These are phyloP conservation scores for Melanaphis sacchari DNA, from an alignment of 1,140 invertebrate genomes.

Conservation along the genomic window DNA sequence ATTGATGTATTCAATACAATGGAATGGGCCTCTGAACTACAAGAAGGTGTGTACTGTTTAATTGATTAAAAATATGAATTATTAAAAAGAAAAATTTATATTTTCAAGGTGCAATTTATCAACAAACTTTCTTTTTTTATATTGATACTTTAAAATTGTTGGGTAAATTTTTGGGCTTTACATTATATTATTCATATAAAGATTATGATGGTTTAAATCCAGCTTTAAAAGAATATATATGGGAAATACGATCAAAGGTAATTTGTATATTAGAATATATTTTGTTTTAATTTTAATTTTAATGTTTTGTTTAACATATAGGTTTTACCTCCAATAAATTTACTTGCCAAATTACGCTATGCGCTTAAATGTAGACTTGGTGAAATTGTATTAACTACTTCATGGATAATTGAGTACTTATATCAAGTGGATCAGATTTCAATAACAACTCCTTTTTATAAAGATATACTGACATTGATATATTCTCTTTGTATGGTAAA, in stretches of 20 bases:
- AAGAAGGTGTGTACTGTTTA: slow-evolving; percentile 16
- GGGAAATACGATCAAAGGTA: slow-evolving; percentile 50
- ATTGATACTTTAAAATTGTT: slow-evolving; percentile 37
- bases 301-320: neutral
- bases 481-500: slow-evolving; percentile 24
- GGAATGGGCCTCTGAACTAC: slow-evolving; percentile 52
- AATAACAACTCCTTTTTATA: slow-evolving; percentile 43
- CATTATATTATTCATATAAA: slow-evolving; percentile 28
- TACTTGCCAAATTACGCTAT: slow-evolving; percentile 21
- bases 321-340: slow-evolving; percentile 43
- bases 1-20: slow-evolving; percentile 45
- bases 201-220: slow-evolving; percentile 44
- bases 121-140: slow-evolving; percentile 42
- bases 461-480: slow-evolving; percentile 24
- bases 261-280: neutral
- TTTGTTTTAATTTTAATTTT: neutral
- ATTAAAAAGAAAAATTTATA: neutral
- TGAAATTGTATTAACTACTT: slow-evolving; percentile 33
- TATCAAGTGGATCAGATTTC: slow-evolving; percentile 51
- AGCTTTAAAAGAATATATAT: slow-evolving; percentile 31
- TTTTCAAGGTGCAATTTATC: slow-evolving; percentile 28
- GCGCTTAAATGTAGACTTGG: slow-evolving; percentile 23
- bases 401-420: slow-evolving; percentile 46
- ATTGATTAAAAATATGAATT: neutral
- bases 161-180: slow-evolving; percentile 43